A percentile compares a stretch with the other conserved stretches of the same genome.
These are phyloP conservation scores for Caranx ignobilis DNA, from an alignment of 2,113 vertebrate species.

Conservation along the genomic window DNA sequence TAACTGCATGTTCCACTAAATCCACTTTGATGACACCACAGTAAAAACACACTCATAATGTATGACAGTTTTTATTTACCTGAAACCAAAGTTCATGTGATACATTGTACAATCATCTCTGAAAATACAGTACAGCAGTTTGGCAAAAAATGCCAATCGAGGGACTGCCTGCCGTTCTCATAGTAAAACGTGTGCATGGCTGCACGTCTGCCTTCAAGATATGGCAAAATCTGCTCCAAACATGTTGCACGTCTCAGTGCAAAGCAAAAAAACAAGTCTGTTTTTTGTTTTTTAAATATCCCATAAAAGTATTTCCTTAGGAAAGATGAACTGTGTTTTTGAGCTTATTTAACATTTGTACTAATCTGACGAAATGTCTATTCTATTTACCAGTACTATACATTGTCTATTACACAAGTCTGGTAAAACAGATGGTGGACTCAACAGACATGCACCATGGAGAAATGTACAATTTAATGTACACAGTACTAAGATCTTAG, in stretches of 20 bases:
- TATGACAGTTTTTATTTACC: constrained; percentile 96
- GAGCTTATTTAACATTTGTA: constrained; percentile 86
- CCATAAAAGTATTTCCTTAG: constrained; percentile 84
- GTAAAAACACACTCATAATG: constrained; percentile 58
- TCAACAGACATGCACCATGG: constrained; percentile 90
- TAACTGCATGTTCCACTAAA: neutral
- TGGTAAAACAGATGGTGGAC: constrained; percentile 86
- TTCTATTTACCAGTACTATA: constrained; percentile 88
- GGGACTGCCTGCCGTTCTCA: constrained; percentile 72
- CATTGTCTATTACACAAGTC: constrained; percentile 87
- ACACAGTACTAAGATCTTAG: constrained; percentile 81
- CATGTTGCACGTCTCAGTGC: constrained; percentile 90
- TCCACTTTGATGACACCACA: constrained; percentile 3
- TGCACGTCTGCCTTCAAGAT: constrained; percentile 84
- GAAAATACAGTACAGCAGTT: constrained; percentile 89
- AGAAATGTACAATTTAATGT: constrained; percentile 84
- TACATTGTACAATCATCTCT: constrained; percentile 88
- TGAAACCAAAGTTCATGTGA: constrained; percentile 91
- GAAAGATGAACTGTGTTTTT: constrained; percentile 87
- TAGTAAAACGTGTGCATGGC: constrained; percentile 81
- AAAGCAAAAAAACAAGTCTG: constrained; percentile 77
- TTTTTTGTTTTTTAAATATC: constrained; percentile 87
- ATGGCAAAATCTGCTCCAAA: constrained; percentile 87
- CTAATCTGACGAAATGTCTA: constrained; percentile 75
- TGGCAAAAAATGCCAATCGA: constrained; percentile 84